These are phyloP conservation scores for Drosophila recens DNA, from an alignment of 2,888 invertebrate genomes.

Conservation along the genomic window DNA sequence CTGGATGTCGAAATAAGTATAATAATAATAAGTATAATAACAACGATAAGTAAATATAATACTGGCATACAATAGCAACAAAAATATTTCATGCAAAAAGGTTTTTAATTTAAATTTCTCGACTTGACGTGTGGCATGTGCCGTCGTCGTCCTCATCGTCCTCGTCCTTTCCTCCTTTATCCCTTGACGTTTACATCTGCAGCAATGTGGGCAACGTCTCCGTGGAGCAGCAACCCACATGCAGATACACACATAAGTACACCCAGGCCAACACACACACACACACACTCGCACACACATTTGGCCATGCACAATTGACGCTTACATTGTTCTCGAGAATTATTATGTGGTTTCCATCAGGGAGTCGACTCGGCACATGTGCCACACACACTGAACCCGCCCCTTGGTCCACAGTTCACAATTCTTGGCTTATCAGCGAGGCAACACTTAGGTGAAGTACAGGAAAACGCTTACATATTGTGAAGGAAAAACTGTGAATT, in stretches of 20 bases:
- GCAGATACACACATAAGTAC: conserved; percentile 21
- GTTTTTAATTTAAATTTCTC: conserved; percentile 81
- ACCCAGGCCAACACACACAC: conserved; percentile 19
- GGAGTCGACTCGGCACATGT: conserved; percentile 46
- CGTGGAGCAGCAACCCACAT: conserved; percentile 69
- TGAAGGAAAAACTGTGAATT: conserved; percentile 61
- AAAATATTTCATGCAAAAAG: conserved; percentile 70
- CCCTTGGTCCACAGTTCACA: conserved; percentile 18
- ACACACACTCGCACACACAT: conserved; percentile 33
- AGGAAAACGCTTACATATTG: conserved; percentile 57
- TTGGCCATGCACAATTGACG: conserved; percentile 76
- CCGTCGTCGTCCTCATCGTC: conserved; percentile 54
- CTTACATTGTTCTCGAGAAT: conserved; percentile 82
- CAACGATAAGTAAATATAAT: conserved; percentile 16
- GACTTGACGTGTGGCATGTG: conserved; percentile 78
- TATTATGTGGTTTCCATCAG: conserved; percentile 83
- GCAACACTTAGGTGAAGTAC: conserved; percentile 66
- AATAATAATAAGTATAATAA: not conserved
- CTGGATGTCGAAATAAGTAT: not conserved
- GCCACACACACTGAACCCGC: conserved; percentile 14
- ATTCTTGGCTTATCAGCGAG: conserved; percentile 65
- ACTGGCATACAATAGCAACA: conserved; percentile 41
- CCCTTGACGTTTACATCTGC: conserved; percentile 64
- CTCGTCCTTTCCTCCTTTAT: conserved; percentile 47
- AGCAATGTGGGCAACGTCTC: conserved; percentile 69